Evolutionary conservation across 92 coral and sea anemone genomes (phyloP), one percentile per base, ranked within the genome.

Genomic region (Porites lobata): DNA sequence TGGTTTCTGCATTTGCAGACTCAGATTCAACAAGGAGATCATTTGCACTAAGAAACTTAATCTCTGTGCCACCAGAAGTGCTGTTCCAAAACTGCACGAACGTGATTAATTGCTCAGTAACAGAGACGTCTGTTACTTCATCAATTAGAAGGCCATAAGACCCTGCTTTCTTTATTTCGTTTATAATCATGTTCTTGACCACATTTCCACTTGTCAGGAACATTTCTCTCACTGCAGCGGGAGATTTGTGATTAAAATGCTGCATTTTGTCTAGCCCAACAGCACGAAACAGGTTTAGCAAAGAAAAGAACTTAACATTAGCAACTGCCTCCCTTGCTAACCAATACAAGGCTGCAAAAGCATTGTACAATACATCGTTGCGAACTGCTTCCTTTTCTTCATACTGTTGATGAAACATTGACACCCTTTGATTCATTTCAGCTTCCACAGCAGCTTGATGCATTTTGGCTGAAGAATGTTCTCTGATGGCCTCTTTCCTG

Each of bases 281-380:
- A 14, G 53, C 67, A 10, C 24, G 68, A 53, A 87, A 87, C 59
- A 87, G 57, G 62, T 80, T 87, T 4, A 80, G 15, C 76, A 87
- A 51, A 1, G 91, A 80, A 1, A 80, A 51, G 20, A 79, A 87
- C 47, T 79, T 87, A 2, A 10, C 18, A 13, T 78, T 87, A 11
- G 90, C 85, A 59, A 87, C 85, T 21, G 90, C 66, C 76, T 79
- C 90, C 56, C 72, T 87, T 50, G 87, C 81, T 1, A 87, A 65
- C 69, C 87, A 87, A 77, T 72, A 74, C 86, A 87, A 80, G 56
- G 86, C 86, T 21, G 86, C 86, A 62, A 80, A 87, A 2, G 91
- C 86, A 69, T 80, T 87, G 86, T 7, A 87, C 5, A 87, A 7
- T 22, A 87, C 91, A 51, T 72, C 76, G 18, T 72, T 50, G 43